These are phyloP conservation scores for cattle (Bos taurus) DNA, from an alignment of 2,113 vertebrate genomes.

Conservation along the genomic window DNA sequence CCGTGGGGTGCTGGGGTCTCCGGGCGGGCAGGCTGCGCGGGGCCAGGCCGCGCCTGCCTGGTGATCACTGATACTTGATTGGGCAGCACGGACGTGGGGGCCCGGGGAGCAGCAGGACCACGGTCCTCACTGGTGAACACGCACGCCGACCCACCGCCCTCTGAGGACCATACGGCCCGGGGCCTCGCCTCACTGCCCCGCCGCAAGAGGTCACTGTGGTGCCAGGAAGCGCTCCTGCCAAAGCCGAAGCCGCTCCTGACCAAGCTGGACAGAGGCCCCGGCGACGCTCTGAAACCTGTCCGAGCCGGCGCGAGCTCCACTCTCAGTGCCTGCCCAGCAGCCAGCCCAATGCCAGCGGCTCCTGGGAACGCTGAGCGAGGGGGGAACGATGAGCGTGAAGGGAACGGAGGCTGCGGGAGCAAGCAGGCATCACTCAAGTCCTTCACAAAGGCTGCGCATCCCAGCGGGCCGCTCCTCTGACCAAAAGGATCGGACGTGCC, in stretches of 20 bases:
- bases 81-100: background rate
- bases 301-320: background rate
- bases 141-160: accelerated
- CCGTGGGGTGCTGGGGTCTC: accelerated
- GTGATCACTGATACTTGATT: conserved; percentile 60
- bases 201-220: background rate
- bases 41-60: background rate
- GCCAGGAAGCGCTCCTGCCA: background rate
- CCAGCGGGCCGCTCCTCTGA: background rate
- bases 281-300: background rate
- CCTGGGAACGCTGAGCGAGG: conserved; percentile 22
- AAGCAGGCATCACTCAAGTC: background rate
- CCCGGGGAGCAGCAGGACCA: accelerated
- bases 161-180: background rate
- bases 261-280: background rate
- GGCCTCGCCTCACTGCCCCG: background rate
- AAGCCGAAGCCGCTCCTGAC: background rate
- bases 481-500: background rate
- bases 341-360: background rate
- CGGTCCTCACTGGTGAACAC: accelerated
- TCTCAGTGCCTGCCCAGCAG: background rate
- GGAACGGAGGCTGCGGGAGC: background rate
- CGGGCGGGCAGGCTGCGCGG: accelerated
- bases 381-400: background rate
- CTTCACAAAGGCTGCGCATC: background rate